A percentile compares a stretch with the other conserved stretches of the same genome.
Evolutionary conservation across 2,113 vertebrate species (phyloP).

Genomic region (Chascanopsetta lugubris): DNA sequence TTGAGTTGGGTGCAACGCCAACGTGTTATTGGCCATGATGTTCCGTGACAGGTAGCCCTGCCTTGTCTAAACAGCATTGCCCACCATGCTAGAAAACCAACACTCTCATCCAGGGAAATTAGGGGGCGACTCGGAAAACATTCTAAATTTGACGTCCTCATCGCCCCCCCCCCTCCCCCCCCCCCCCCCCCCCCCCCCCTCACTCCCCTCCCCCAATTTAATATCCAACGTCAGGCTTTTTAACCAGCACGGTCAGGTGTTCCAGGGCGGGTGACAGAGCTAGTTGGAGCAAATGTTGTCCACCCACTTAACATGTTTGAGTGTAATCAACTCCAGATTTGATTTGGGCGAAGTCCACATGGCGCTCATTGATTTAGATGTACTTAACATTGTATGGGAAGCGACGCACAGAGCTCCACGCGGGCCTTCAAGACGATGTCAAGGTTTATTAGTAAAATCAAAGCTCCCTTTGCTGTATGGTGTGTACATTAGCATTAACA

Average conservation of each 20-base stretch:
- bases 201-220: slow-evolving; percentile 36
- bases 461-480: slow-evolving; percentile 30
- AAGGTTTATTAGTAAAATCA: slow-evolving; percentile 33
- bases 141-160: slow-evolving; percentile 42
- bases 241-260: slow-evolving; percentile 54
- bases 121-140: slow-evolving; percentile 48
- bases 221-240: slow-evolving; percentile 40
- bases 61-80: slow-evolving; percentile 57
- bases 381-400: slow-evolving; percentile 8
- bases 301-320: slow-evolving; percentile 21
- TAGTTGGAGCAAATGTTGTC: slow-evolving; percentile 29
- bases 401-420: slow-evolving; percentile 15
- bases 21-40: slow-evolving; percentile 55
- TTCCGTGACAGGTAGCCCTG: slow-evolving; percentile 67
- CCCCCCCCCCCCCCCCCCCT: slow-evolving; percentile 30
- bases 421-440: slow-evolving; percentile 22
- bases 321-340: slow-evolving; percentile 19
- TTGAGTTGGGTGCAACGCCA: slow-evolving; percentile 66
- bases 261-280: slow-evolving; percentile 37
- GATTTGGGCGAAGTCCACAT: slow-evolving; percentile 29
- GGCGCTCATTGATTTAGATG: slow-evolving; percentile 32
- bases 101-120: slow-evolving; percentile 69
- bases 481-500: slow-evolving; percentile 39
- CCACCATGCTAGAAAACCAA: slow-evolving; percentile 69
- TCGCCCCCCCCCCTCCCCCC: slow-evolving; percentile 22